Base-by-base conservation (phyloP, 2,797 vertebrate genomes). In the Labroides dimidiatus region DNA sequence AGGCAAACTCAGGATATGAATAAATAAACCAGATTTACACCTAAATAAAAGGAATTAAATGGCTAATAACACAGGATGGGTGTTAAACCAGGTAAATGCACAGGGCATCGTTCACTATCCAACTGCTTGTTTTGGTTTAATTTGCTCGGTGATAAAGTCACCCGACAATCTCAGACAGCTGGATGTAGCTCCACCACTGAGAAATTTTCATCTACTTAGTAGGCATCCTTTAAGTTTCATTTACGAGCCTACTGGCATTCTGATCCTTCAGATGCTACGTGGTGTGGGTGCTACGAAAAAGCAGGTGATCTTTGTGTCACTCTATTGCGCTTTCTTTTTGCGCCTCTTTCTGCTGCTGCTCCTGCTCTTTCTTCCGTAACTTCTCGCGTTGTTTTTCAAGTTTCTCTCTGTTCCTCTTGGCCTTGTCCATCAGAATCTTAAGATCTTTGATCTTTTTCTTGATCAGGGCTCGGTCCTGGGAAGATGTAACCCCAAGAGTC, bases 361-460 rank as follows among this genome's bases (percentile, higher is more conserved):
- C 96, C 66, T 93, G 91, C 55, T 96, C 95, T 84, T 92, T 95
- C 82, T 90, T 95, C 41, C 92, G 91, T 58, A 95, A 91, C 85
- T 96, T 97, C 76, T 97, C 95, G 15, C 92, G 94, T 75, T 96
- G 96, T 68, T 95, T 98, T 74, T 97, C 96, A 86, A 96, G 92
- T 80, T 99, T 99, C 84, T 98, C 96, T 23, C 94, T 94, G 87
- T 95, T 95, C 89, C 94, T 96, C 66, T 91, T 92, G 64, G 95
- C 93, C 87, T 96, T 99, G 86, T 99, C 98, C 84, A 96, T 89
- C 66, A 96, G 91, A n/a, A 91, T 71, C 90, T 95, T 97, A 80
- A 99, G 95, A 88, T 98, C 98, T 90, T 98, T 99, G 64, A 99
- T 91, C 80, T 96, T 98, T 89, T 96, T 99, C 93, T 98, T 99